Evolutionary conservation across 2,113 vertebrate genomes (phyloP), one percentile per base, ranked within the genome.

Genomic region (Paedocypris sp.): DNA sequence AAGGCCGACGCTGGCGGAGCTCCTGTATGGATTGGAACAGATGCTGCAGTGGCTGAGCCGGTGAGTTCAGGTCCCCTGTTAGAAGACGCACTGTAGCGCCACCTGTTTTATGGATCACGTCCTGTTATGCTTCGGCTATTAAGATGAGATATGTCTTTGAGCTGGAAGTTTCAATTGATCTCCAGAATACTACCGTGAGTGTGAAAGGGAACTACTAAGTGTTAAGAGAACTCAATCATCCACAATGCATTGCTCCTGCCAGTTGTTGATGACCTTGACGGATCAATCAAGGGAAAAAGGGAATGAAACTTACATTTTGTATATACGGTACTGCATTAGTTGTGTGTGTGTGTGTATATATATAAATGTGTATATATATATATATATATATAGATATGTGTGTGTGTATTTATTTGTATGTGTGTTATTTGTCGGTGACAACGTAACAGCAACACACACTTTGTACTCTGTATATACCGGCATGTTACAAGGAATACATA

Each of bases 51-150:
- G 77, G 69, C 58, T 23, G 54, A 75, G 50, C 73, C 70, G 46
- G 80, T 73, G 60, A 35, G 62, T 71, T 80, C 72, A 65, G 25
- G 64, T 81, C 75, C 73, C 77, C 78, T 62, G 74, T 82, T 79
- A 79, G 75, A 47, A 26, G 39, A 70, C 29, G 25, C 66, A 25
- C 60, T 60, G 67, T 54, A 5, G 50, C 53, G 11, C 77, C n/a
- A 82, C 78, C 80, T 84, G 79, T 73, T 78, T 75, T 47, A 74
- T 77, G 73, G 59, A 70, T 51, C 28, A 15, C 42, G 62, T 38
- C 22, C 73, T 64, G 26, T 50, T 73, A 66, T 64, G 60, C 26
- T 7, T 50, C 9, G 33, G 28, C 29, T 19, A 33, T 29, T 60
- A 41, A 59, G 64, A 49, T 59, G 63, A 20, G 38, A 38, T 36